A percentile compares a stretch with the other conserved stretches of the same genome.
These are phyloP conservation scores for Oxystoma pomonae DNA, from an alignment of 2,888 invertebrate species.

Conservation along the genomic window DNA sequence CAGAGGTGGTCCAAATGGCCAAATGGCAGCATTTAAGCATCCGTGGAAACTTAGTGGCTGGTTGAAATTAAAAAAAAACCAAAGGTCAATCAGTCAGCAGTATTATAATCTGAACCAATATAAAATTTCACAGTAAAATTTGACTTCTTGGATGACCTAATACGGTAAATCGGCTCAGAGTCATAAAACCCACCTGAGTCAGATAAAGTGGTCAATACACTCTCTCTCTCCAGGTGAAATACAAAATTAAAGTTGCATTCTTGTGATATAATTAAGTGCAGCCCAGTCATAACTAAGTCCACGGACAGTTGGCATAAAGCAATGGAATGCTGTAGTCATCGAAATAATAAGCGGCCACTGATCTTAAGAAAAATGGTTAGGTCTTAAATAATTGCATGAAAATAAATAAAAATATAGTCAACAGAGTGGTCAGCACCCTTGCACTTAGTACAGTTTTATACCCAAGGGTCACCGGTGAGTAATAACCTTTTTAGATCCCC, in stretches of 20 bases:
- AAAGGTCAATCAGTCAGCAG: no score
- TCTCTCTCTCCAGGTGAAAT: background rate
- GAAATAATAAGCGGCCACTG: background rate
- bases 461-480: no score
- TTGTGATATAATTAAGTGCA: background rate
- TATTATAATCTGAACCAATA: no score
- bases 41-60: no score
- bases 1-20: no score
- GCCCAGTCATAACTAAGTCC: background rate
- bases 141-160: background rate
- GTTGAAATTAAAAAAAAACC: no score
- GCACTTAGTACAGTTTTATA: no score
- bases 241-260: background rate
- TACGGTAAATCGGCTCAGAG: background rate
- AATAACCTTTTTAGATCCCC: no score
- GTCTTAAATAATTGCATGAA: no score
- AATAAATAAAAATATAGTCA: no score
- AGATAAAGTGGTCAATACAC: background rate
- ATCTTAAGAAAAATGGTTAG: background rate
- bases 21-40: no score
- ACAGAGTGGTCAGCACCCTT: no score
- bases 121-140: background rate
- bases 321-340: background rate
- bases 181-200: background rate
- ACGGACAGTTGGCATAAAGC: background rate